A percentile compares a stretch with the other conserved stretches of the same genome.
Evolutionary conservation across 2,888 invertebrate genomes (phyloP).

Genomic region (Phlogophora meticulosa): DNA sequence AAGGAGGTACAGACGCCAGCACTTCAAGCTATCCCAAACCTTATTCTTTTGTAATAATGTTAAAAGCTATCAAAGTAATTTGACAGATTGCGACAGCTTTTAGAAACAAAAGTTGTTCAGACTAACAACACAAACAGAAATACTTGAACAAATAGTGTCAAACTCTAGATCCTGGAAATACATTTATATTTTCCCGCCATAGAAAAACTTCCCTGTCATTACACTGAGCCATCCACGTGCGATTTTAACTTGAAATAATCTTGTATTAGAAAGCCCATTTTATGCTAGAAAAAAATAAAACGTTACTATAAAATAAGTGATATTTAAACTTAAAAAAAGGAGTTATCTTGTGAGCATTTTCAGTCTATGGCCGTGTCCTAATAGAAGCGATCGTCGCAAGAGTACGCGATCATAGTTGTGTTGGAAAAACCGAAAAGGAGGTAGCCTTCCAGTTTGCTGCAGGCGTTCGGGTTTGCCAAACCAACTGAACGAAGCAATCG

Average conservation of each 20-base stretch:
- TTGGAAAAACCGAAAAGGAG: too few relatives aligned
- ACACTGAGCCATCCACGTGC: background rate
- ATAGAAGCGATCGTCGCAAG: background rate
- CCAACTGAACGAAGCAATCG: too few relatives aligned
- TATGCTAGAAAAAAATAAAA: background rate
- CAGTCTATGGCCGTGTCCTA: constrained; percentile 4
- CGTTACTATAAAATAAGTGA: background rate
- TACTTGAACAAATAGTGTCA: constrained; percentile 11
- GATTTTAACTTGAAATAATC: constrained; percentile 1
- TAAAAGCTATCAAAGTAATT: too few relatives aligned
- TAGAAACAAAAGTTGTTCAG: constrained; percentile 18
- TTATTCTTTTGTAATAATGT: too few relatives aligned
- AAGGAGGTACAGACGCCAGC: too few relatives aligned
- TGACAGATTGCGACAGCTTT: background rate
- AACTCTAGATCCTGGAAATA: constrained; percentile 1
- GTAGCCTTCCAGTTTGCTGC: too few relatives aligned
- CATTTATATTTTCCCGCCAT: constrained; percentile 18
- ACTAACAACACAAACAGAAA: constrained; percentile 3
- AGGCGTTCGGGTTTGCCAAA: too few relatives aligned
- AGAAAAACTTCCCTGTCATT: constrained; percentile 21
- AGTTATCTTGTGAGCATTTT: background rate
- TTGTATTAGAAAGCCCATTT: background rate
- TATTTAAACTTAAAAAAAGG: background rate
- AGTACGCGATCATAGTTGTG: too few relatives aligned
- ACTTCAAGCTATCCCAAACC: too few relatives aligned